Conservation (phyloP, 2,113 vertebrate species). For the Pantherophis guttatus region DNA sequence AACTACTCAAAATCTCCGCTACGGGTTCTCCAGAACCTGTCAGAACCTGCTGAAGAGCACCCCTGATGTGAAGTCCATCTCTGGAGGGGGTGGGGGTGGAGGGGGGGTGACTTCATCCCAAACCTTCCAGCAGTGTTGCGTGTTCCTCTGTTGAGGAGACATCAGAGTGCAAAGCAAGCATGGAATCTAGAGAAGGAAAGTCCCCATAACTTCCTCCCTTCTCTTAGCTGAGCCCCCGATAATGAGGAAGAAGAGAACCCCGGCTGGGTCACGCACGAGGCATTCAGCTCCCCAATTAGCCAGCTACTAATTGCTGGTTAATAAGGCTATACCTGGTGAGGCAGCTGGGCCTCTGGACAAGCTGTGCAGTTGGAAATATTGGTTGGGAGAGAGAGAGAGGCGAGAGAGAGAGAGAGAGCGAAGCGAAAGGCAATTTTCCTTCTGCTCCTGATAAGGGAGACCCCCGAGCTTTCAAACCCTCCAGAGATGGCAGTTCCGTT, state of each 20-base stretch:
- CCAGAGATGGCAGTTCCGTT: conserved; percentile 17
- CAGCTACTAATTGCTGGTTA: conserved; percentile 69
- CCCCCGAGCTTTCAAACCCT: not conserved
- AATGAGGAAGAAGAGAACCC: conserved; percentile 54
- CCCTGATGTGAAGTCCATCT: too few relatives aligned
- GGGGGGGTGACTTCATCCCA: too few relatives aligned
- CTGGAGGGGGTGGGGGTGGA: too few relatives aligned
- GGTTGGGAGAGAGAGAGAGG: conserved; percentile 17
- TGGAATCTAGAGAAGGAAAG: not conserved
- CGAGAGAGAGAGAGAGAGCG: conserved; percentile 6
- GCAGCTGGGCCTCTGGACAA: conserved; percentile 62
- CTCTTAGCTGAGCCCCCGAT: conserved; percentile 53
- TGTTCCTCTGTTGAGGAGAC: too few relatives aligned
- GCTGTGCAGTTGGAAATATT: conserved; percentile 52
- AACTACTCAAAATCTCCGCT: too few relatives aligned
- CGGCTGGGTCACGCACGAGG: conserved; percentile 58
- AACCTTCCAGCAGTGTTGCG: not conserved
- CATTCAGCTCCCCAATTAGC: conserved; percentile 69
- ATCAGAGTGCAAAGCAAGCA: not conserved
- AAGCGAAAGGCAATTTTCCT: not conserved
- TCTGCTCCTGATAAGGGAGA: not conserved
- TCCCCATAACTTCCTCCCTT: conserved; percentile 27
- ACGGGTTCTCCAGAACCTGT: too few relatives aligned
- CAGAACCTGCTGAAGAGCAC: too few relatives aligned
- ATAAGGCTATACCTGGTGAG: conserved; percentile 56